A percentile compares a stretch with the other conserved stretches of the same genome.
Evolutionary conservation across 2,888 invertebrate genomes (phyloP).

Genomic region (Adelognathus sp.): DNA sequence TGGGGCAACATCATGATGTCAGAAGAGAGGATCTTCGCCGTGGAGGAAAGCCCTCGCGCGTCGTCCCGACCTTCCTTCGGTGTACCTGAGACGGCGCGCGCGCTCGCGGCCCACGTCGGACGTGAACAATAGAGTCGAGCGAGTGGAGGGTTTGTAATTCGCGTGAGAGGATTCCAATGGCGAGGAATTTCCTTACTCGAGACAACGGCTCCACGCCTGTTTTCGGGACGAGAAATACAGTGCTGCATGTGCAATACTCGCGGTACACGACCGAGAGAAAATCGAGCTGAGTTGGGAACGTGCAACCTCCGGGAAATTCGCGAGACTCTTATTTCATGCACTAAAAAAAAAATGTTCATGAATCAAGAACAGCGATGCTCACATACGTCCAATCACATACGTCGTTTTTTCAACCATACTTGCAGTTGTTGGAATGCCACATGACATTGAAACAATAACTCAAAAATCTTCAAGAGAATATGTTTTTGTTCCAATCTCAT

Average conservation of each 20-base stretch:
- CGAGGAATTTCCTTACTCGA: slow-evolving; percentile 61
- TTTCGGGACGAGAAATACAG: slow-evolving; percentile 6
- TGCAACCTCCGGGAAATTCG: background rate
- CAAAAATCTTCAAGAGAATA: too few relatives aligned
- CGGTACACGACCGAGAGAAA: background rate
- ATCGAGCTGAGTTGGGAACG: background rate
- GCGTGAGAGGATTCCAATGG: slow-evolving; percentile 55
- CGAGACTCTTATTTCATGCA: background rate
- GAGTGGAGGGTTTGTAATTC: slow-evolving; percentile 56
- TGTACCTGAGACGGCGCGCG: slow-evolving; percentile 33
- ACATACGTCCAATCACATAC: too few relatives aligned
- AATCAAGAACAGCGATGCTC: too few relatives aligned
- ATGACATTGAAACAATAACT: too few relatives aligned
- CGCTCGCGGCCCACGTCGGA: slow-evolving; percentile 20
- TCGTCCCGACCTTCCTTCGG: too few relatives aligned
- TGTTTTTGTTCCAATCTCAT: too few relatives aligned
- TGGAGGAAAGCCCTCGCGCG: slow-evolving; percentile 33
- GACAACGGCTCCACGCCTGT: background rate
- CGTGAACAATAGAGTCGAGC: slow-evolving; percentile 49
- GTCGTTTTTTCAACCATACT: too few relatives aligned
- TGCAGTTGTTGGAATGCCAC: too few relatives aligned
- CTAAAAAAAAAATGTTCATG: too few relatives aligned
- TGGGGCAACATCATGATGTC: slow-evolving; percentile 54
- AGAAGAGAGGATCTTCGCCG: slow-evolving; percentile 38
- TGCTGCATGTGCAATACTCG: slow-evolving; percentile 2